phyloP scores from a whole-genome alignment of 2,797 vertebrate species.

The Cynodonichthys magdalenae region DNA sequence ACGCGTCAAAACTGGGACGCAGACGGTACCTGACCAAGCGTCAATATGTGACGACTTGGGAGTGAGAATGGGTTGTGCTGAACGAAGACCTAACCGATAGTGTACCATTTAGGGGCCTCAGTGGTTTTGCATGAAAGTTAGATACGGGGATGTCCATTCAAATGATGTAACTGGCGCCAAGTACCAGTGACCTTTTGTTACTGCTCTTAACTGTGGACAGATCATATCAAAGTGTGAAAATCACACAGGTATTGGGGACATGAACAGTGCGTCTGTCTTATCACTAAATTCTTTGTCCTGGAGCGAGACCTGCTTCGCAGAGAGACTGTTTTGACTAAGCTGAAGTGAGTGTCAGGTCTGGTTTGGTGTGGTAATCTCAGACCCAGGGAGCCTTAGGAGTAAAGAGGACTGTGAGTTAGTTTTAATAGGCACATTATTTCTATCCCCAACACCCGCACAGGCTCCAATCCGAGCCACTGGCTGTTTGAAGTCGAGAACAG shows the following conservation, averaged over 20 bases:
- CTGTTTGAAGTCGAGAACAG: conserved; percentile 84
- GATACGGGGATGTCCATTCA: conserved; percentile 49
- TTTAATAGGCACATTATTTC: conserved; percentile 84
- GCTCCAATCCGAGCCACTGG: conserved; percentile 70
- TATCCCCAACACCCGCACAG: conserved; percentile 67
- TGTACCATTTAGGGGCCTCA: conserved; percentile 36
- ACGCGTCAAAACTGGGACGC: too few relatives aligned
- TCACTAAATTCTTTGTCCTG: conserved; percentile 33
- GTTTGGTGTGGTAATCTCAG: conserved; percentile 70
- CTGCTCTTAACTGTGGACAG: conserved; percentile 44
- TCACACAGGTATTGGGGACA: conserved; percentile 37
- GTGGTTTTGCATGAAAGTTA: conserved; percentile 42
- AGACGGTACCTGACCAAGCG: too few relatives aligned
- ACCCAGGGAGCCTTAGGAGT: conserved; percentile 72
- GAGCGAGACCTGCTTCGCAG: conserved; percentile 32
- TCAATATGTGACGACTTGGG: too few relatives aligned
- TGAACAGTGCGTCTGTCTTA: conserved; percentile 59
- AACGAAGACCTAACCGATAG: conserved; percentile 29
- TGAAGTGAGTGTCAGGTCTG: conserved; percentile 45
- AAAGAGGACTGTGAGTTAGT: conserved; percentile 79
- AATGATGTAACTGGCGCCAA: conserved; percentile 63
- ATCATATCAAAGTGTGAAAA: conserved; percentile 62
- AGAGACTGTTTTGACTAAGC: conserved; percentile 43
- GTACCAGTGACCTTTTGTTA: conserved; percentile 60
- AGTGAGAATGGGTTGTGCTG: too few relatives aligned